phyloP scores from a whole-genome alignment of 2,113 vertebrate species.

The Mungos mungo region DNA sequence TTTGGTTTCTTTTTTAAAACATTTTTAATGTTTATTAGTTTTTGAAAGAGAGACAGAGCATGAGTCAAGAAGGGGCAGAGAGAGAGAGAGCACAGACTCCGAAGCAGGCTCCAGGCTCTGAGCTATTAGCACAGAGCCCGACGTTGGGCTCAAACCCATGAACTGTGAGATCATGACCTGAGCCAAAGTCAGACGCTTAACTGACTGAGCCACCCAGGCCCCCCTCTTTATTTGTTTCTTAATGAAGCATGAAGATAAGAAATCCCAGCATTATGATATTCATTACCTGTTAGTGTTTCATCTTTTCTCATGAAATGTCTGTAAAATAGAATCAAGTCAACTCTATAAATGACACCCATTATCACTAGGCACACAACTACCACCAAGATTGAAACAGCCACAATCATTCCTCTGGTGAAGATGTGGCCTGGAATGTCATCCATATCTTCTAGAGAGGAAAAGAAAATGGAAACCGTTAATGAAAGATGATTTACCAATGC shows the following conservation, averaged over 20 bases:
- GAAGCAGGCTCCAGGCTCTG: too few species aligned
- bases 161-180: too few species aligned
- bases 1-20: neutral
- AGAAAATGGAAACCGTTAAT: neutral
- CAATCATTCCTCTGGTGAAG: constrained; percentile 82
- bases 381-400: constrained; percentile 64
- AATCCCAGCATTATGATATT: neutral
- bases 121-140: too few species aligned
- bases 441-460: constrained; percentile 59
- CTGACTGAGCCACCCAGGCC: too few species aligned
- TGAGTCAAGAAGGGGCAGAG: too few species aligned
- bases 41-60: too few species aligned
- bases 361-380: constrained; percentile 57
- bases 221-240: neutral
- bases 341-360: constrained; percentile 81
- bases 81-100: too few species aligned
- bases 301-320: constrained; percentile 81
- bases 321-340: constrained; percentile 85
- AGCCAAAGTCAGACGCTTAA: too few species aligned
- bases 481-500: neutral
- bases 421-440: constrained; percentile 78
- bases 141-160: too few species aligned
- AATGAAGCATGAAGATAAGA: neutral
- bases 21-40: too few species aligned
- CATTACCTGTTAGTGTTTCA: constrained; percentile 87